Evolutionary conservation across 2,113 vertebrate genomes (phyloP).

Genomic region (Poeciliopsis prolifica): DNA sequence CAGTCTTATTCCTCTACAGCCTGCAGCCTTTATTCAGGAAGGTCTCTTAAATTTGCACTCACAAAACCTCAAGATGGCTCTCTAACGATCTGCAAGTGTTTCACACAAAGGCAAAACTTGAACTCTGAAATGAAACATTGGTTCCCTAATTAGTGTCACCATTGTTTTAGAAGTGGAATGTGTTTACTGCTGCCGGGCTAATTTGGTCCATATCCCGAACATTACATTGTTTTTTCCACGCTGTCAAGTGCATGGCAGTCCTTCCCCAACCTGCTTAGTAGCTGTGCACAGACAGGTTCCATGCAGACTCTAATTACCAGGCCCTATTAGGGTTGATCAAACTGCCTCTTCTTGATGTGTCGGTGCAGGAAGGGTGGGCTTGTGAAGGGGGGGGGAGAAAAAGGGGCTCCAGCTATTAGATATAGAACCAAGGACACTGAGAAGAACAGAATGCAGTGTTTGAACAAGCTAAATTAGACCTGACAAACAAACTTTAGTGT

Average conservation of each 20-base stretch:
- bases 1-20: not conserved
- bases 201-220: conserved; percentile 76
- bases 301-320: conserved; percentile 80
- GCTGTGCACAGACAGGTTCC: conserved; percentile 72
- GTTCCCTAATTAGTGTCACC: conserved; percentile 83
- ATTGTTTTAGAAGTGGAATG: conserved; percentile 77
- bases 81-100: conserved; percentile 61
- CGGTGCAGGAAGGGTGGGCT: conserved; percentile 53
- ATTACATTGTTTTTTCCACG: conserved; percentile 77
- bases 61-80: conserved; percentile 49
- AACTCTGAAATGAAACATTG: conserved; percentile 75
- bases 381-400: not conserved
- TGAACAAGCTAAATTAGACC: conserved; percentile 67
- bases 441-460: conserved; percentile 52
- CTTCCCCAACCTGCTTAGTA: conserved; percentile 72
- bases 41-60: conserved; percentile 61
- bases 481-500: conserved; percentile 70
- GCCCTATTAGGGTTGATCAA: conserved; percentile 80
- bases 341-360: conserved; percentile 70
- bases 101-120: conserved; percentile 62
- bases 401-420: conserved; percentile 51
- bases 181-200: conserved; percentile 79
- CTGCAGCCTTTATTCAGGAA: conserved; percentile 9
- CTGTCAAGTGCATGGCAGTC: conserved; percentile 79
- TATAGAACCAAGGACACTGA: conserved; percentile 63